A percentile compares a stretch with the other conserved stretches of the same genome.
Evolutionary conservation across 1,140 invertebrate species (phyloP).

Genomic region (Thaumatotibia leucotreta): DNA sequence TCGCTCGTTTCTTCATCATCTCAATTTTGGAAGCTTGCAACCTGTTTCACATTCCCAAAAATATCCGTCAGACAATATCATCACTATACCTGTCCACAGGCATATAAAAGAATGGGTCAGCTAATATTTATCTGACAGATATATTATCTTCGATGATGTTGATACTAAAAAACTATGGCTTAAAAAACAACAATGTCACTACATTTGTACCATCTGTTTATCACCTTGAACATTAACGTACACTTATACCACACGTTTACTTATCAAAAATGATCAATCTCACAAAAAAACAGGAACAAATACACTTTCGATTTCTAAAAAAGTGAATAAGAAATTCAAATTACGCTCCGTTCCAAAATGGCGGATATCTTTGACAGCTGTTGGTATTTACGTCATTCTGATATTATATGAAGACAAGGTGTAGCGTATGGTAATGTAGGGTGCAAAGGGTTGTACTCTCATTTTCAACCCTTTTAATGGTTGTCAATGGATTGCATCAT

Average conservation of each 20-base stretch:
- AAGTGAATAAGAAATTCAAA: neutral
- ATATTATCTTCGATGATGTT: no score
- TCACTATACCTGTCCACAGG: no score
- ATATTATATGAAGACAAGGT: neutral
- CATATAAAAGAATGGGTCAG: no score
- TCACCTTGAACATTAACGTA: neutral
- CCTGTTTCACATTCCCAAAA: no score
- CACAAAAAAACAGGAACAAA: conserved; percentile 9
- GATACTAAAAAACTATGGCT: no score
- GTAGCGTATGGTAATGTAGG: neutral
- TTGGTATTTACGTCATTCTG: neutral
- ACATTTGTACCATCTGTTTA: no score
- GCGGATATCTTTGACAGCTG: neutral
- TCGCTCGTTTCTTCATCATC: no score
- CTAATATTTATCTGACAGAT: no score
- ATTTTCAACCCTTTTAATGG: neutral
- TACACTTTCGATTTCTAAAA: conserved; percentile 9
- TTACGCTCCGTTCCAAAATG: neutral
- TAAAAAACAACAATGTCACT: no score
- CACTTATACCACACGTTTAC: neutral
- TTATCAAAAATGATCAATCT: neutral
- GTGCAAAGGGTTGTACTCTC: neutral
- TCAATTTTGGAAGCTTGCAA: no score
- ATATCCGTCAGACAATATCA: no score
- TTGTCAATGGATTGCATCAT: neutral